These are phyloP conservation scores for Hippocampus kuda DNA, from an alignment of 2,797 vertebrate genomes.

Conservation along the genomic window DNA sequence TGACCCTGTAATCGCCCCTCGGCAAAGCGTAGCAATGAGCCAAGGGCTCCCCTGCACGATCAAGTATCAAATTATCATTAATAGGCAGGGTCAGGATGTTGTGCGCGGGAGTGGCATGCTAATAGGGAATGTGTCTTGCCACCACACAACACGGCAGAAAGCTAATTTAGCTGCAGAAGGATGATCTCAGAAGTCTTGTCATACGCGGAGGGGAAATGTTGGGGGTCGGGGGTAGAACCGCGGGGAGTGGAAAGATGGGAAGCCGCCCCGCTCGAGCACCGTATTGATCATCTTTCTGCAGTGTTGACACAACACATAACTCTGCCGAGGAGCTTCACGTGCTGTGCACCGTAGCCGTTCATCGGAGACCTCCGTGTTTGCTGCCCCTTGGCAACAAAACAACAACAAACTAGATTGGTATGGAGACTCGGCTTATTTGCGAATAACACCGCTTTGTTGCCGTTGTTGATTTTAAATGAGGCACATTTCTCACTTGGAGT, in stretches of 20 bases:
- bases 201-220: slow-evolving; percentile 28
- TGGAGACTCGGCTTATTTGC: slow-evolving; percentile 13
- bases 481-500: slow-evolving; percentile 36
- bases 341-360: slow-evolving; percentile 47
- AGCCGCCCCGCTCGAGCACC: slow-evolving; percentile 32
- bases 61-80: slow-evolving; percentile 15
- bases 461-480: slow-evolving; percentile 32
- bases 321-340: slow-evolving; percentile 53
- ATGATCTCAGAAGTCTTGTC: slow-evolving; percentile 28
- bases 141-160: slow-evolving; percentile 9
- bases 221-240: slow-evolving; percentile 17
- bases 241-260: slow-evolving; percentile 22
- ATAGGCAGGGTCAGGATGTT: slow-evolving; percentile 8
- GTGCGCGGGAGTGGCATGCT: slow-evolving; percentile 4
- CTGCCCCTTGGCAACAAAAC: slow-evolving; percentile 51
- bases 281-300: slow-evolving; percentile 62
- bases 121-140: slow-evolving; percentile 3
- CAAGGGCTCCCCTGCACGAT: slow-evolving; percentile 3
- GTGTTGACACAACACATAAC: slow-evolving; percentile 52
- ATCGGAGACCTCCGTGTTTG: slow-evolving; percentile 56
- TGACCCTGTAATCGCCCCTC: slow-evolving; percentile 7
- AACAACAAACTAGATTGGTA: slow-evolving; percentile 21
- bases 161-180: slow-evolving; percentile 27
- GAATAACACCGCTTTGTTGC: not conserved
- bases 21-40: slow-evolving; percentile 9